Percentiles rank a stretch among this genome's conserved stretches.
Evolutionary conservation across 2,888 invertebrate genomes (phyloP).

Genomic region (Acanthopleura granulata): DNA sequence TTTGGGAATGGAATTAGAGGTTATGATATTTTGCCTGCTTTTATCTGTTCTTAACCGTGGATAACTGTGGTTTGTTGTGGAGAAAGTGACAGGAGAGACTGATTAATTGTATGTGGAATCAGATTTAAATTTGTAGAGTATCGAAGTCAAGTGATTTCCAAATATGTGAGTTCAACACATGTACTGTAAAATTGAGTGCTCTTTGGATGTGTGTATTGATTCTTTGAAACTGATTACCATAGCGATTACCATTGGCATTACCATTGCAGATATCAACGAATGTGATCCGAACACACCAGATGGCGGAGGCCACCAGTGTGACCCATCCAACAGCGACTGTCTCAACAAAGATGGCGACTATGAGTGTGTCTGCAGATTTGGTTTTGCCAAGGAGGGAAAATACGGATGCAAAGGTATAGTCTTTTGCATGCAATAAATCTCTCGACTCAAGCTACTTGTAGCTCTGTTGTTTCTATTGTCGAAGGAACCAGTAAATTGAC

Average conservation of each 20-base stretch:
- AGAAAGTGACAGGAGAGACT: too few relatives aligned
- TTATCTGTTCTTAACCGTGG: too few relatives aligned
- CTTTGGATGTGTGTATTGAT: not conserved
- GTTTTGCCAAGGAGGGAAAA: conserved; percentile 26
- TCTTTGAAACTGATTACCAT: not conserved
- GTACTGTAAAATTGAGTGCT: too few relatives aligned
- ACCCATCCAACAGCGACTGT: conserved; percentile 26
- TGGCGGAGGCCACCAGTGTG: conserved; percentile 26
- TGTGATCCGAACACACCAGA: conserved; percentile 26
- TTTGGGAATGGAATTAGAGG: too few relatives aligned
- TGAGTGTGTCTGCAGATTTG: conserved; percentile 28
- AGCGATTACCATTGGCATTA: not conserved
- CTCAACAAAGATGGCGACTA: conserved; percentile 29
- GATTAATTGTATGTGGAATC: too few relatives aligned
- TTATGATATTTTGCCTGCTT: too few relatives aligned
- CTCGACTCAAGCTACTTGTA: not conserved
- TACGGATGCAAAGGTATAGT: not conserved
- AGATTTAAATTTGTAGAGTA: too few relatives aligned
- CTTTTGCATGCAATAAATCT: too few relatives aligned
- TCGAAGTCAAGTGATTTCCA: too few relatives aligned
- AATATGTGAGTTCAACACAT: too few relatives aligned
- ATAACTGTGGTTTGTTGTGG: too few relatives aligned
- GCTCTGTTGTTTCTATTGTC: not conserved
- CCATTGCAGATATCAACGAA: conserved; percentile 33
- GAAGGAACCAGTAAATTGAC: not conserved